These are phyloP conservation scores for Caradrina clavipalpis DNA, from an alignment of 2,888 invertebrate genomes.

Conservation along the genomic window DNA sequence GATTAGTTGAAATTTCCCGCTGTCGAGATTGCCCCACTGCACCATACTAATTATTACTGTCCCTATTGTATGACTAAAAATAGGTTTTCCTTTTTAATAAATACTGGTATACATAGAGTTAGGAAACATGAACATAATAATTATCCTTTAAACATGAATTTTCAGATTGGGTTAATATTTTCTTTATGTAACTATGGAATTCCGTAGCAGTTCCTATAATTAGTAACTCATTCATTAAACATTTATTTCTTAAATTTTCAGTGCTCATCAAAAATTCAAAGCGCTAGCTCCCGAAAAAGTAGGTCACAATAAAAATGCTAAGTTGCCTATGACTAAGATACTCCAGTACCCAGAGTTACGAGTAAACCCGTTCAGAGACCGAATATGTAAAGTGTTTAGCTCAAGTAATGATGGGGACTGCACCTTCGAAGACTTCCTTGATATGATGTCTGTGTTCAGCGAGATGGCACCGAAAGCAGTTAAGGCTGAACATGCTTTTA, in stretches of 20 bases:
- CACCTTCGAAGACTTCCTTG: conserved; percentile 98
- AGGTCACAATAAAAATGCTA: conserved; percentile 96
- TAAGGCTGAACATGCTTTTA: conserved; percentile 98
- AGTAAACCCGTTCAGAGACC: conserved; percentile 97
- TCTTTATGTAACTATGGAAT: too few species aligned
- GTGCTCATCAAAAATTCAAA: conserved; percentile 97
- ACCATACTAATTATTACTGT: too few species aligned
- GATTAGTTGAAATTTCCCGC: too few species aligned
- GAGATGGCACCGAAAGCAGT: conserved; percentile 97
- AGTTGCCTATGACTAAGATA: conserved; percentile 95
- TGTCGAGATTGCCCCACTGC: too few species aligned
- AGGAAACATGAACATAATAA: too few species aligned
- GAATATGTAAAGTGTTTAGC: conserved; percentile 98
- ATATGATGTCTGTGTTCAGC: conserved; percentile 99
- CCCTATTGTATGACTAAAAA: conserved; percentile 1
- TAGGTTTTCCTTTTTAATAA: conserved; percentile 5
- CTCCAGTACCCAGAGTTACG: conserved; percentile 96
- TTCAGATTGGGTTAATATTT: too few species aligned
- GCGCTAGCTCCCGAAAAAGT: conserved; percentile 97
- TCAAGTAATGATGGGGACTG: conserved; percentile 97
- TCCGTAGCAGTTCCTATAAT: too few species aligned
- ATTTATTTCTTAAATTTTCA: conserved; percentile 77
- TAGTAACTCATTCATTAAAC: too few species aligned
- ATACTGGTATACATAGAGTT: too few species aligned
- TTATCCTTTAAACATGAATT: too few species aligned